Base-by-base conservation (phyloP, 2,888 invertebrate genomes). In the Nomada ruficornis region DNA sequence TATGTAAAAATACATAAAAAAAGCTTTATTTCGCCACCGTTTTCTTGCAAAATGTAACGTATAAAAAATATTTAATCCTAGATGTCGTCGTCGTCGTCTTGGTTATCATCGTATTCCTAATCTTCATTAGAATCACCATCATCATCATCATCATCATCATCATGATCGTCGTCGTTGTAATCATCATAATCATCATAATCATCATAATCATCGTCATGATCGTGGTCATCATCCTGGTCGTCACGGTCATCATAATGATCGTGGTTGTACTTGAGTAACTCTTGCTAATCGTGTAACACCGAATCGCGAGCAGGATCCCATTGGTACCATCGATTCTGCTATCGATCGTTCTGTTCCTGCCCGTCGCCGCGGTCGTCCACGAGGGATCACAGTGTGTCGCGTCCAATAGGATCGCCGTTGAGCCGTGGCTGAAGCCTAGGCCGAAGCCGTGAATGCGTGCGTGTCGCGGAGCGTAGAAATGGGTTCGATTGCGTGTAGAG, bases 1-100 rank as follows among this genome's bases (percentile, higher is more conserved):
- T 93, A 93, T 93, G 93, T 93, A 93, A 93, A 93, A 91, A 92
- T 92, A 93, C 93, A 93, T 93, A 93, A 93, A 93, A 90, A 93
- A 93, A 93, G 93, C 93, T 93, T 94, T 93, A 93, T 94, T 93
- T 94, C 93, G 93, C 94, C 94, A 94, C 94, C 94, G 94, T 94
- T 93, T 93, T 93, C 93, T 93, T 93, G 93, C 93, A 93, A 93
- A 93, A 92, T 91, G 89, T 92, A 92, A 89, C 84, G 91, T 93
- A 92, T 93, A 93, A 92, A 91, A 91, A 90, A 88, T 86, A 85
- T 89, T 86, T 88, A 84, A 75, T 82, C 83, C 68, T 87, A 88
- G 77, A 89, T 84, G 77, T 90, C 89, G 85, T 86, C 87, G 84
- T 90, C 79, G 79, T 83, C 87, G 82, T 78, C 81, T 72, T 87